Evolutionary conservation across 2,888 invertebrate species (phyloP).

Genomic region (Hirtodrosophila cameraria): DNA sequence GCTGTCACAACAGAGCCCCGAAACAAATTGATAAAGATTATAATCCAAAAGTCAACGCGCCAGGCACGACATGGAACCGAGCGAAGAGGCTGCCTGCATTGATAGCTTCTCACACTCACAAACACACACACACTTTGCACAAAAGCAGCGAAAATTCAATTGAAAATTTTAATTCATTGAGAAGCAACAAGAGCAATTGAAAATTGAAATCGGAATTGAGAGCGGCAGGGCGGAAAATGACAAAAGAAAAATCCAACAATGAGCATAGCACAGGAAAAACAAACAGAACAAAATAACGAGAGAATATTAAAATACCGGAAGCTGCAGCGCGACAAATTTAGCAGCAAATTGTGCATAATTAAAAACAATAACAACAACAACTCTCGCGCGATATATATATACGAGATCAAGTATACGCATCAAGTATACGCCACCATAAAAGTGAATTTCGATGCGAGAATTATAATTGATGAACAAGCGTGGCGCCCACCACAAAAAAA

Average conservation of each 20-base stretch:
- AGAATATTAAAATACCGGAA: conserved; percentile 59
- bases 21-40: conserved; percentile 55
- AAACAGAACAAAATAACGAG: conserved; percentile 1
- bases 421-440: conserved; percentile 73
- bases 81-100: conserved; percentile 42
- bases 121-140: conserved; percentile 9
- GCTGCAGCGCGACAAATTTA: conserved; percentile 68
- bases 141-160: conserved; percentile 60
- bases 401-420: too few species aligned
- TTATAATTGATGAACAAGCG: conserved; percentile 60
- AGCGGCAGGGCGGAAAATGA: conserved; percentile 5
- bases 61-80: conserved; percentile 51
- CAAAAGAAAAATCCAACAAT: conserved; percentile 29
- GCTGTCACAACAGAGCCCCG: conserved; percentile 8
- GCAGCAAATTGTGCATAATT: conserved; percentile 69
- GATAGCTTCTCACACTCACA: conserved; percentile 37
- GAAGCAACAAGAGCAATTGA: conserved; percentile 28
- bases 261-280: conserved; percentile 3
- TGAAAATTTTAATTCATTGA: conserved; percentile 64
- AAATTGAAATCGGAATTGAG: conserved; percentile 49
- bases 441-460: conserved; percentile 51
- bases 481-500: conserved; percentile 26
- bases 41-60: conserved; percentile 45
- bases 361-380: conserved; percentile 42
- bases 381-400: conserved; percentile 34